Conservation (phyloP, 2,888 invertebrate species). For the Bombyx huttoni region DNA sequence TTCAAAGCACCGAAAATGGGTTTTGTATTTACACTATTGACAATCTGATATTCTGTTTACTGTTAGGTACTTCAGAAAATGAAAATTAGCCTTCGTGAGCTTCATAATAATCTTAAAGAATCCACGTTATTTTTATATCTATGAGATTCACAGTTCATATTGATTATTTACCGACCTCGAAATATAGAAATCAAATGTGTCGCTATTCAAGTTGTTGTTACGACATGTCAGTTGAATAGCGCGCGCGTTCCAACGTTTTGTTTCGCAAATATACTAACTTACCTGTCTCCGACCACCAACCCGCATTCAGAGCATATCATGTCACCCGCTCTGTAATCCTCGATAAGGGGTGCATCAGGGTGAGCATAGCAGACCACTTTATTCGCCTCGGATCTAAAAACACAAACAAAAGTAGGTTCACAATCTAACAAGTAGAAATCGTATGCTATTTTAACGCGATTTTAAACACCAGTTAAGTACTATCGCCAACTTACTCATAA, state of each 20-base stretch:
- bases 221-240: constrained; percentile 28
- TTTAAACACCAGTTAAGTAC: constrained; percentile 15
- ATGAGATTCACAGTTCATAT: background rate
- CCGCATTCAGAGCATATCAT: constrained; percentile 99
- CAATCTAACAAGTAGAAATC: constrained; percentile 41
- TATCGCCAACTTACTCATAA: constrained; percentile 32
- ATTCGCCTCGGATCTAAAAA: constrained; percentile 77
- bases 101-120: background rate
- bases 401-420: constrained; percentile 37
- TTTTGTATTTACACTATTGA: too few species aligned
- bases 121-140: background rate
- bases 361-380: constrained; percentile 93
- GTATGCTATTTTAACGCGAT: constrained; percentile 18
- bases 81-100: too few species aligned
- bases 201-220: constrained; percentile 24
- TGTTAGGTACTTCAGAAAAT: too few species aligned
- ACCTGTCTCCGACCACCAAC: constrained; percentile 99
- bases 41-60: too few species aligned
- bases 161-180: constrained; percentile 19
- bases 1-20: too few species aligned
- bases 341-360: constrained; percentile 95
- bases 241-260: constrained; percentile 6
- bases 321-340: constrained; percentile 98
- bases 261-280: constrained; percentile 41
- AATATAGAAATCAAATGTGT: constrained; percentile 31